Percentiles rank a stretch among this genome's conserved stretches.
phyloP scores from a whole-genome alignment of 2,797 vertebrate genomes.

The Myiotriccus ornatus region DNA sequence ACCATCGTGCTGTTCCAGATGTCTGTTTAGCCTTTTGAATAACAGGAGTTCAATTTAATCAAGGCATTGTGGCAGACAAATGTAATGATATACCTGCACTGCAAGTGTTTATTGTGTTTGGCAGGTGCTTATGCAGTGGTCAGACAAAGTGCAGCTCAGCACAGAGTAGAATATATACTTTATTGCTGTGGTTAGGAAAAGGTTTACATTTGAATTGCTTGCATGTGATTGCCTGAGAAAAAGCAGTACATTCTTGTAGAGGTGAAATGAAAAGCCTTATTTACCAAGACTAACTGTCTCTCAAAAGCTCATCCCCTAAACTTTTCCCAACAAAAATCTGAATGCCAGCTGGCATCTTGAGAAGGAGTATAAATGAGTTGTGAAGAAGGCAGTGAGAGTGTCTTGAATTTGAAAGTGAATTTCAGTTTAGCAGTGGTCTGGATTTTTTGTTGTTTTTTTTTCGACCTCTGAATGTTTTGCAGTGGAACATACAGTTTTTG shows the following conservation, averaged over 20 bases:
- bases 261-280: slow-evolving; percentile 42
- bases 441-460: neutral
- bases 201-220: slow-evolving; percentile 16
- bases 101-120: slow-evolving; percentile 11
- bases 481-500: neutral
- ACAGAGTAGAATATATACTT: neutral
- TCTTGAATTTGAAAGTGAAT: slow-evolving; percentile 27
- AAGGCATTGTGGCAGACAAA: neutral
- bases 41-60: slow-evolving; percentile 34
- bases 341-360: slow-evolving; percentile 21
- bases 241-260: neutral
- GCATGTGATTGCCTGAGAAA: slow-evolving; percentile 6
- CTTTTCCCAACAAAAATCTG: neutral
- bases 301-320: slow-evolving; percentile 34
- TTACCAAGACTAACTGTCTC: neutral
- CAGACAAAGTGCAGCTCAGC: neutral
- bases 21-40: neutral
- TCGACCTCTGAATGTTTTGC: neutral
- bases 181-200: neutral
- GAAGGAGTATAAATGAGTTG: slow-evolving; percentile 10
- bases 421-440: neutral
- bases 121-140: neutral
- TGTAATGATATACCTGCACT: slow-evolving; percentile 1
- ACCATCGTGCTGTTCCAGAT: neutral
- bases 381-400: neutral